Base-by-base conservation (phyloP, 2,113 vertebrate species). In the Hemiprocne comata region DNA sequence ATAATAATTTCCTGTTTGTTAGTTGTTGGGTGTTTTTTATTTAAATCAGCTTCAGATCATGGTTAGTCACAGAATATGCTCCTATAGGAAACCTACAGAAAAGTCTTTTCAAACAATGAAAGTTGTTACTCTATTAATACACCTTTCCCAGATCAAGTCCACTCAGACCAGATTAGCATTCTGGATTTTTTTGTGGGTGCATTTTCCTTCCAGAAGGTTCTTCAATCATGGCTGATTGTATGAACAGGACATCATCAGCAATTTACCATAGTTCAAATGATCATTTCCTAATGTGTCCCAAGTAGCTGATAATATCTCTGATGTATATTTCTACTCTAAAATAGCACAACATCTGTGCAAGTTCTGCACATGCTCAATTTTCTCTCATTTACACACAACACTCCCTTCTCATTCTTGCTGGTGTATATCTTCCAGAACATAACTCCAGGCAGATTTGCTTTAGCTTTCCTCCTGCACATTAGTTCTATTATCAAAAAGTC, bases 371-470 rank as follows among this genome's bases (percentile, higher is more conserved):
- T 6, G 23, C 17, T 13, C 17, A 31, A 4, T 7, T 55, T 82
- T 10, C 17, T 74, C 20, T 40, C 8, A 40, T 73, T 84, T 48
- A 38, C n/a, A 61, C 66, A 53, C 16, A 53, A 13, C 13, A 9
- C 38, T 82, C 38, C 11, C 23, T 65, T 83, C 38, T 85, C 10
- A 34, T 17, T 58, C 33, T 78, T 36, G 9, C 13, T 11, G 33
- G 21, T 0, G 0, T 14, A 31, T 33, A 1, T 44, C 31, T 78
- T 71, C 31, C 38, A 72, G 19, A 78, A 31, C 9, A 8, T 64
- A 31, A 80, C 3, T 67, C 28, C 11, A 55, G 9, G 15, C 3
- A 83, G 62, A 25, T 64, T 83, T 85, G 25, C 18, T 34, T 64
- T 28, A 71, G n/a, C 12, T 33, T 87, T 77, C 12, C 16, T 62